These are phyloP conservation scores for Trachemys scripta DNA, from an alignment of 2,113 vertebrate genomes.

Conservation along the genomic window DNA sequence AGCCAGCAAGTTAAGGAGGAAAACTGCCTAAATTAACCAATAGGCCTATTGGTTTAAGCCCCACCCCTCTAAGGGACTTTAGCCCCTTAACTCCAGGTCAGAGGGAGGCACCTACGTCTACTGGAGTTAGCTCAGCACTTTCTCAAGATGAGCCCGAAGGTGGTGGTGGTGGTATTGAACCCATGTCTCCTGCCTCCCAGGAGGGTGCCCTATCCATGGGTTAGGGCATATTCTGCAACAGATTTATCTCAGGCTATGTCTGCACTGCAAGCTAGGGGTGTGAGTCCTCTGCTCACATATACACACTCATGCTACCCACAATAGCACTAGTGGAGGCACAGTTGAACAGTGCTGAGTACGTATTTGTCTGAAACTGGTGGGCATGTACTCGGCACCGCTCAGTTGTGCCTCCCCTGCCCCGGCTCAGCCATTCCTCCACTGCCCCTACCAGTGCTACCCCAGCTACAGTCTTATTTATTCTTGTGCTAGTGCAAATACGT, in stretches of 20 bases:
- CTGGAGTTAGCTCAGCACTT: not conserved
- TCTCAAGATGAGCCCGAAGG: not conserved
- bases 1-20: not conserved
- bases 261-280: not conserved
- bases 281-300: not conserved
- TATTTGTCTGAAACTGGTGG: not conserved
- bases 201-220: not conserved
- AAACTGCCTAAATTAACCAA: not conserved
- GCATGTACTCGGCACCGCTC: not conserved
- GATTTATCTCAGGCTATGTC: not conserved
- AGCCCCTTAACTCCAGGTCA: not conserved
- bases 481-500: not conserved
- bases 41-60: too few species aligned
- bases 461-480: not conserved
- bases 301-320: too few species aligned
- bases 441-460: not conserved
- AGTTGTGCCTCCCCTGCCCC: not conserved
- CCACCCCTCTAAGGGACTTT: not conserved
- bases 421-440: not conserved
- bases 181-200: not conserved
- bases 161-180: not conserved
- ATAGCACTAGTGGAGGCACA: too few species aligned
- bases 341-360: not conserved
- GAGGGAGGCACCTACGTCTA: not conserved
- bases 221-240: not conserved